Conservation (phyloP, 2,113 vertebrate species). For the Perca schrenkii region DNA sequence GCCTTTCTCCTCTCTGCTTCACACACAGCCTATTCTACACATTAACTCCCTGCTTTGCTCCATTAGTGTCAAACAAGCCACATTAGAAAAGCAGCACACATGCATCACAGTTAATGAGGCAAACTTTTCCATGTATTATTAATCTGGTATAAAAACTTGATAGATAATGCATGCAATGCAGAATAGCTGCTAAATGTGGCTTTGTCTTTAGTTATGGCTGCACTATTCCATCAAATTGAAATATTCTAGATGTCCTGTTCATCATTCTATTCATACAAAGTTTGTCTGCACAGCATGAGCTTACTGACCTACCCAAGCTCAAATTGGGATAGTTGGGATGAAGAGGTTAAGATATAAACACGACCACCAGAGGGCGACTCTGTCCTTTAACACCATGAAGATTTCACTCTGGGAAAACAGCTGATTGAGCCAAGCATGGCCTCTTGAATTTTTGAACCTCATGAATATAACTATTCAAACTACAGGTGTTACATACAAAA, state of each 20-base stretch:
- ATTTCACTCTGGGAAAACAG: not conserved
- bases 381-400: not conserved
- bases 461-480: not conserved
- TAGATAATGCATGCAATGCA: not conserved
- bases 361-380: slow-evolving; percentile 17
- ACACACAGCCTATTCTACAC: not conserved
- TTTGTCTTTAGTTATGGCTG: not conserved
- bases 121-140: slow-evolving; percentile 3
- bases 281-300: not conserved
- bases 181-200: not conserved
- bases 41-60: slow-evolving; percentile 22
- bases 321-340: not conserved
- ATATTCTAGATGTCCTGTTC: not conserved
- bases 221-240: not conserved
- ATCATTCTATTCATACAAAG: not conserved
- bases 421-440: not conserved
- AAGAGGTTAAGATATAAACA: not conserved
- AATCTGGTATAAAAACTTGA: not conserved
- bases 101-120: slow-evolving; percentile 31
- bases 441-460: not conserved
- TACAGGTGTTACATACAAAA: not conserved
- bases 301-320: not conserved
- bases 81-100: slow-evolving; percentile 6
- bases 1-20: not conserved
- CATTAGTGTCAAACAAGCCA: slow-evolving; percentile 40